Conservation (phyloP, 1,140 invertebrate species). For the Lordiphosa stackelbergi region DNA sequence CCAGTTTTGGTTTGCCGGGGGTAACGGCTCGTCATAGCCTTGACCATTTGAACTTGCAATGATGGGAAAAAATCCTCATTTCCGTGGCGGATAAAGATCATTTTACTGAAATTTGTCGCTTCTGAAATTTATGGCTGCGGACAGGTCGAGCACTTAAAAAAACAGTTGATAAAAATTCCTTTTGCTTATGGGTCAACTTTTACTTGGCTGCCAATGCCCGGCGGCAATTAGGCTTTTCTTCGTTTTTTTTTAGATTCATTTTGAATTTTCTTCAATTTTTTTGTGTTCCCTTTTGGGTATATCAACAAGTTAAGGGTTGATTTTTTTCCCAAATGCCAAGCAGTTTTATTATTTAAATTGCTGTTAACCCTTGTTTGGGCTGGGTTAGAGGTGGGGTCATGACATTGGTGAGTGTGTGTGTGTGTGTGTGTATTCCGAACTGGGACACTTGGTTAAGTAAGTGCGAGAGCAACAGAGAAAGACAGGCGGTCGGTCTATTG, state of each 20-base stretch:
- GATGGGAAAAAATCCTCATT: constrained; percentile 64
- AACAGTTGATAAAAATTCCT: constrained; percentile 15
- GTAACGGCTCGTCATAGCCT: constrained; percentile 54
- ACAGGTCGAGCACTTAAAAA: constrained; percentile 27
- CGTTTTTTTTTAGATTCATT: constrained; percentile 50
- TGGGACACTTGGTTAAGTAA: constrained; percentile 49
- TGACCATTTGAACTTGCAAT: constrained; percentile 74
- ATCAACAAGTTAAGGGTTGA: constrained; percentile 23
- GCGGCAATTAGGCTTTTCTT: constrained; percentile 20
- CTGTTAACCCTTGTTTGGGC: constrained; percentile 64
- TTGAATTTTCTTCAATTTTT: constrained; percentile 39
- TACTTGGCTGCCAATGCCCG: constrained; percentile 21
- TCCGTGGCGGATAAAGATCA: constrained; percentile 7
- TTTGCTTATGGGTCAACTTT: constrained; percentile 57
- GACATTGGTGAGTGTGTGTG: constrained; percentile 35
- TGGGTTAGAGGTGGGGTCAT: constrained; percentile 54
- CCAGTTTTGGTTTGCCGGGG: constrained; percentile 43
- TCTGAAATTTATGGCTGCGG: constrained; percentile 35
- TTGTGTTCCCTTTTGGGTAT: constrained; percentile 18
- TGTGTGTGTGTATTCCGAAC: constrained; percentile 51
- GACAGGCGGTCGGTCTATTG: constrained; percentile 29
- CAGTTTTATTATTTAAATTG: constrained; percentile 67
- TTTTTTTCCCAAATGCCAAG: constrained; percentile 41
- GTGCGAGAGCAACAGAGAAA: constrained; percentile 6
- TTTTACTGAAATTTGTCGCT: constrained; percentile 34